Conservation (phyloP, 1,140 invertebrate genomes). For the Drosophila saltans region DNA sequence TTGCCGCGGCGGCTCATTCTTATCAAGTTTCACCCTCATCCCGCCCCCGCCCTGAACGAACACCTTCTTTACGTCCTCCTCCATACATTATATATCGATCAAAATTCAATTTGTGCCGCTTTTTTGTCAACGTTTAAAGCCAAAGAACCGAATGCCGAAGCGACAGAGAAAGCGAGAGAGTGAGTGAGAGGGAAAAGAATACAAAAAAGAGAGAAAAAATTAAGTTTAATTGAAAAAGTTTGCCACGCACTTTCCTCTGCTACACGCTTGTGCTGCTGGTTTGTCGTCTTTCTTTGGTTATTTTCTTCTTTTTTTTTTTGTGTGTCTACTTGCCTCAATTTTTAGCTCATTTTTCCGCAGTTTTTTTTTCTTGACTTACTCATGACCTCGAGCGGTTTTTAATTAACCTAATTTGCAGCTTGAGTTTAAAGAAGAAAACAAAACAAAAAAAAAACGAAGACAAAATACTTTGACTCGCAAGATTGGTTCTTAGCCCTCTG, state of each 20-base stretch:
- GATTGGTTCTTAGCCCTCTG: conserved; percentile 41
- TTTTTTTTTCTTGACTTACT: conserved; percentile 48
- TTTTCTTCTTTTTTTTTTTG: conserved; percentile 7
- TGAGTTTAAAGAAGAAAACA: conserved; percentile 32
- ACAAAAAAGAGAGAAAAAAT: conserved; percentile 48
- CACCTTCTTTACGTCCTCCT: conserved; percentile 1
- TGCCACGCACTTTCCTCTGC: conserved; percentile 67
- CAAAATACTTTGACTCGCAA: conserved; percentile 57
- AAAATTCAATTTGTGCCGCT: conserved; percentile 79
- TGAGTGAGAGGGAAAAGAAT: conserved; percentile 30
- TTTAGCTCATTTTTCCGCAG: conserved; percentile 19
- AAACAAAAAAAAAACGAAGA: conserved; percentile 17
- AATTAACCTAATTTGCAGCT: conserved; percentile 78
- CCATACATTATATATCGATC: conserved; percentile 77
- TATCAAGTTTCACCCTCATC: background rate
- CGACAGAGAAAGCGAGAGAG: background rate
- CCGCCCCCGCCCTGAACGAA: background rate
- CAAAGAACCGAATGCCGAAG: conserved; percentile 13
- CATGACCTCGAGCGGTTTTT: conserved; percentile 74
- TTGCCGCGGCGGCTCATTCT: background rate
- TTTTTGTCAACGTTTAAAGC: conserved; percentile 68
- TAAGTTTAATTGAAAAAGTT: conserved; percentile 81
- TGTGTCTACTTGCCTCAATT: background rate
- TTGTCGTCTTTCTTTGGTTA: conserved; percentile 31
- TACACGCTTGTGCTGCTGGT: conserved; percentile 27